Conservation (phyloP, 2,888 invertebrate genomes). For the Lithophane socia region DNA sequence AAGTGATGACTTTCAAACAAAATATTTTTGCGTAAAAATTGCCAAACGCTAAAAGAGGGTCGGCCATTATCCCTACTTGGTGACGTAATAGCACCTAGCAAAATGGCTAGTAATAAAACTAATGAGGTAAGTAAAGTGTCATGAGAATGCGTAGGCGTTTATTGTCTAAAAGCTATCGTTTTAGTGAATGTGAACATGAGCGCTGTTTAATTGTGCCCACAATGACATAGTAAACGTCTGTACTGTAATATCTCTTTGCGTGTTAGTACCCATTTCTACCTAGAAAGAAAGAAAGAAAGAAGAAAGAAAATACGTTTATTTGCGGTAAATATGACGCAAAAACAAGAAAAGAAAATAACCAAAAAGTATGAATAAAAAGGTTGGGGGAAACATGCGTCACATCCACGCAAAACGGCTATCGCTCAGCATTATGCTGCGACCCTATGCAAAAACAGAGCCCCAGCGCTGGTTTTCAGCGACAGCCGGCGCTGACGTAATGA, state of each 20-base stretch:
- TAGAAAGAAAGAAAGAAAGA: too few relatives aligned
- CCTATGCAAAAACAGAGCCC: too few relatives aligned
- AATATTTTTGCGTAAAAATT: constrained; percentile 52
- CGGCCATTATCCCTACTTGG: constrained; percentile 47
- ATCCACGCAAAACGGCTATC: too few relatives aligned
- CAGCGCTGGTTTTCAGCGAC: too few relatives aligned
- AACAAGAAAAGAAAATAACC: too few relatives aligned
- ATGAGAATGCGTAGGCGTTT: constrained; percentile 64
- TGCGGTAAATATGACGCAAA: too few relatives aligned
- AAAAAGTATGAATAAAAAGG: too few relatives aligned
- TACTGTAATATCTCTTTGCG: constrained; percentile 7
- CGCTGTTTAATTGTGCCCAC: constrained; percentile 50
- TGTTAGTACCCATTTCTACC: background rate
- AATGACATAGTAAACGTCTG: constrained; percentile 36
- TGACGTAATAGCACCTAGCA: constrained; percentile 55
- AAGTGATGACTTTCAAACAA: constrained; percentile 52
- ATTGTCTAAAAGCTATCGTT: constrained; percentile 54
- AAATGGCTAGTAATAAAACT: constrained; percentile 65
- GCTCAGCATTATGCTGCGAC: too few relatives aligned
- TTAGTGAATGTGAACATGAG: constrained; percentile 51
- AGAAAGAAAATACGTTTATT: too few relatives aligned
- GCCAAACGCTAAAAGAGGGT: constrained; percentile 33
- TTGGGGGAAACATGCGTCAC: too few relatives aligned
- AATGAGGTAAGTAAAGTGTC: constrained; percentile 62
- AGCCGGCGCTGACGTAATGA: too few relatives aligned